Conservation (phyloP, 2,888 invertebrate genomes). For the Tillus elongatus region DNA sequence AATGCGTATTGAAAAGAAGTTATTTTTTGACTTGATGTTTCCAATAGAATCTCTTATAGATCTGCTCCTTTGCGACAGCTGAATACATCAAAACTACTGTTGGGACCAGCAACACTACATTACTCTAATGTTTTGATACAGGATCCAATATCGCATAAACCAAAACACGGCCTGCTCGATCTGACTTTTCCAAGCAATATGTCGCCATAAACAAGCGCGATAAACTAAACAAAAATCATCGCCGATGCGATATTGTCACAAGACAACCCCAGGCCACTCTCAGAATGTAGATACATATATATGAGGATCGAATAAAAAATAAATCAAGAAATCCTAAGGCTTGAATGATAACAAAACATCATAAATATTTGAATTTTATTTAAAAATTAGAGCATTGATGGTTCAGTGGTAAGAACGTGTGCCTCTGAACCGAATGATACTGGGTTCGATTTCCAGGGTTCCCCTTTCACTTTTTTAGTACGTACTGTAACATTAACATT, state of each 20-base stretch:
- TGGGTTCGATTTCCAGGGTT: too few species aligned
- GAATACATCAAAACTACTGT: neutral
- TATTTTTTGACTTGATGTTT: conserved; percentile 2
- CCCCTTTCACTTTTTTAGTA: too few species aligned
- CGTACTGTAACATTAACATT: too few species aligned
- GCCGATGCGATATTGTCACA: conserved; percentile 9
- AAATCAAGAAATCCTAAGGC: too few species aligned
- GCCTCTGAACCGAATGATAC: too few species aligned
- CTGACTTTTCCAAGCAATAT: conserved; percentile 26
- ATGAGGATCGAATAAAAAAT: too few species aligned
- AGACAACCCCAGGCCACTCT: conserved; percentile 10
- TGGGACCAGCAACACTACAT: neutral
- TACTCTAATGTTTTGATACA: conserved; percentile 4
- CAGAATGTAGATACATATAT: too few species aligned
- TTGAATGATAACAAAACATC: too few species aligned
- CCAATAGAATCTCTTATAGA: conserved; percentile 1
- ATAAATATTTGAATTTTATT: too few species aligned
- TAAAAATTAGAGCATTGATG: too few species aligned
- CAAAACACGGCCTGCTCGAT: conserved; percentile 8
- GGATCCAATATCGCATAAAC: conserved; percentile 16
- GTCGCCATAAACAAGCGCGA: conserved; percentile 34
- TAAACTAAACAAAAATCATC: conserved; percentile 34
- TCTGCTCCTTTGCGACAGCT: neutral
- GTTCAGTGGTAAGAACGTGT: too few species aligned
- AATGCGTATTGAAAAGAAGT: neutral